These are phyloP conservation scores for Zophobas morio DNA, from an alignment of 1,140 invertebrate species.

Conservation along the genomic window DNA sequence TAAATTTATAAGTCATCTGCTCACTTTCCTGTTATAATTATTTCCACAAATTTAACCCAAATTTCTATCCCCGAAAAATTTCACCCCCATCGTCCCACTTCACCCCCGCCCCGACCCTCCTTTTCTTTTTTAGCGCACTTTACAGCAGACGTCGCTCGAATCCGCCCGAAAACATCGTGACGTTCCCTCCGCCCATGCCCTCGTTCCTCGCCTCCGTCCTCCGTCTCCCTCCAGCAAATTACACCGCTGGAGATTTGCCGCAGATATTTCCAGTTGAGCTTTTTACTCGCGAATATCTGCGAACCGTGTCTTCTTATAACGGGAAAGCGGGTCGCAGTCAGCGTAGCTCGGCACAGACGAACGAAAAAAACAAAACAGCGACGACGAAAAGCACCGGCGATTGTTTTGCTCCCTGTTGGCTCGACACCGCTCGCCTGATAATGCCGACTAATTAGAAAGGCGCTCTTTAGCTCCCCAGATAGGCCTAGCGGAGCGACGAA, in stretches of 20 bases:
- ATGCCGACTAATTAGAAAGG: slow-evolving; percentile 36
- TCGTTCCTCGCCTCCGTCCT: background rate
- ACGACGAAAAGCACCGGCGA: slow-evolving; percentile 26
- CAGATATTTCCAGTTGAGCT: slow-evolving; percentile 40
- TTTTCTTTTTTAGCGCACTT: too few relatives aligned
- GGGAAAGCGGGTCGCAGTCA: slow-evolving; percentile 36
- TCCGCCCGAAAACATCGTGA: background rate
- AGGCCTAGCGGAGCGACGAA: too few relatives aligned
- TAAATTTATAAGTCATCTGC: too few relatives aligned
- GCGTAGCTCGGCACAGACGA: background rate
- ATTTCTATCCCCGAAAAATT: too few relatives aligned
- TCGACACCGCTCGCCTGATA: slow-evolving; percentile 20
- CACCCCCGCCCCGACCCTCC: too few relatives aligned
- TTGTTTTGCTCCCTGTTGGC: slow-evolving; percentile 30
- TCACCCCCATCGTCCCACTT: too few relatives aligned
- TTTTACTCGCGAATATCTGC: slow-evolving; percentile 34
- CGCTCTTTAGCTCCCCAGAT: background rate
- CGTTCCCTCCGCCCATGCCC: slow-evolving; percentile 51
- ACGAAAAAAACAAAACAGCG: background rate
- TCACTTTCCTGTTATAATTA: too few relatives aligned
- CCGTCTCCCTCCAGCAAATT: slow-evolving; percentile 35
- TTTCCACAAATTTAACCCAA: too few relatives aligned
- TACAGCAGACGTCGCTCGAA: too few relatives aligned
- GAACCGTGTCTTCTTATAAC: slow-evolving; percentile 41
- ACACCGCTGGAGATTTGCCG: slow-evolving; percentile 34